These are phyloP conservation scores for Lasiurus borealis DNA, from an alignment of 2,113 vertebrate genomes.

Conservation along the genomic window DNA sequence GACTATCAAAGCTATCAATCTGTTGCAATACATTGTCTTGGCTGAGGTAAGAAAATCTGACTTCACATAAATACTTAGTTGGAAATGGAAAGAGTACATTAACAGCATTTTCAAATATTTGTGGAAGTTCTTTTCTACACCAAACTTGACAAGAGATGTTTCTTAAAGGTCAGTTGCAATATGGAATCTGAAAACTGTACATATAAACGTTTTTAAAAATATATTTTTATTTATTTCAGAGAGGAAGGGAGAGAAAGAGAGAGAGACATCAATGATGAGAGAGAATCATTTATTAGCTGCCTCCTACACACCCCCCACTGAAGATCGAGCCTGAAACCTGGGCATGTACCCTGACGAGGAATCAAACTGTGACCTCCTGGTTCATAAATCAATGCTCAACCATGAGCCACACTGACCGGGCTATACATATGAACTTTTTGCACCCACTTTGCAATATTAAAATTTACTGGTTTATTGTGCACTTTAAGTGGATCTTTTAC, in stretches of 20 bases:
- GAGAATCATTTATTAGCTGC: too few species aligned
- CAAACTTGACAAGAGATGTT: constrained; percentile 14
- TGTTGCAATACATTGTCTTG: not conserved
- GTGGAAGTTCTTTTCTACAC: not conserved
- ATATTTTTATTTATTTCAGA: too few species aligned
- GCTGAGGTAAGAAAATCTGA: not conserved
- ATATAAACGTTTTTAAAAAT: not conserved
- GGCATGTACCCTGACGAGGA: too few species aligned
- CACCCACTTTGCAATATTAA: not conserved
- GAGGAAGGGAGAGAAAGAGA: too few species aligned
- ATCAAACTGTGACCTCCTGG: too few species aligned
- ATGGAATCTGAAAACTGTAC: not conserved
- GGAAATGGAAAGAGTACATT: not conserved
- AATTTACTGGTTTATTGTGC: not conserved
- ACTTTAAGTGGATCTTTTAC: constrained; percentile 17
- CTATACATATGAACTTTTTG: not conserved
- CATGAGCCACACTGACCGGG: too few species aligned
- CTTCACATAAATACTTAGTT: not conserved
- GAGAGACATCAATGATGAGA: too few species aligned
- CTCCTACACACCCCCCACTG: too few species aligned
- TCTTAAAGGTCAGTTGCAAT: constrained; percentile 3
- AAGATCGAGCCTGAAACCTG: too few species aligned
- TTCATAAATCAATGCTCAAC: too few species aligned
- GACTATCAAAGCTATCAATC: constrained; percentile 11
- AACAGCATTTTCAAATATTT: constrained; percentile 12